phyloP scores from a whole-genome alignment of 2,113 vertebrate genomes.

The Seriola dumerili region DNA sequence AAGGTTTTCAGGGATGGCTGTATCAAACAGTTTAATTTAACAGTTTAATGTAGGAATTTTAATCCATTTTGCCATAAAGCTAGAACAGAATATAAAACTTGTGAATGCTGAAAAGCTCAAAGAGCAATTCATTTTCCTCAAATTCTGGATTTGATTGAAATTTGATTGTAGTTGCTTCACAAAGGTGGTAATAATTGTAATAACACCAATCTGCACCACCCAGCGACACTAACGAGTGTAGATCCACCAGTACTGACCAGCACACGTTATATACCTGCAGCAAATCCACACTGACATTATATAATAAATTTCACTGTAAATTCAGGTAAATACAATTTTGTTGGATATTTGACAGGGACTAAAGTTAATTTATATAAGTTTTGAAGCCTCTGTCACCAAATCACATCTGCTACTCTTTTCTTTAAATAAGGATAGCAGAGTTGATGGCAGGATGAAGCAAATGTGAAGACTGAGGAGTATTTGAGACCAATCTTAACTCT shows the following conservation, averaged over 20 bases:
- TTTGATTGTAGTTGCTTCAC: not conserved
- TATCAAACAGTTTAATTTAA: not conserved
- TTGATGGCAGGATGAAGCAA: not conserved
- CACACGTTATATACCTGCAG: no score
- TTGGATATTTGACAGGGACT: not conserved
- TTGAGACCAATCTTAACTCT: slow-evolving; percentile 40
- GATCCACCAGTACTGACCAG: not conserved
- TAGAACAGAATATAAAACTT: not conserved
- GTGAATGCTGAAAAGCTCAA: not conserved
- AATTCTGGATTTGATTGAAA: not conserved
- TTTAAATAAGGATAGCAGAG: not conserved
- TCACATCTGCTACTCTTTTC: not conserved
- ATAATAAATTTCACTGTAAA: no score
- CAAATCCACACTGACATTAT: not conserved
- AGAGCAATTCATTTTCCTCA: not conserved
- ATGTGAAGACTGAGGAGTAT: not conserved
- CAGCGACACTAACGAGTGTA: no score
- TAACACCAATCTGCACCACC: no score
- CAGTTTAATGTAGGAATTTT: not conserved
- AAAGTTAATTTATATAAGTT: not conserved
- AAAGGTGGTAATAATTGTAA: not conserved
- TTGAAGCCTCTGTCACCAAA: not conserved
- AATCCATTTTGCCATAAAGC: not conserved
- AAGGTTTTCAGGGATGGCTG: not conserved
- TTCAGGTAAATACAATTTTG: no score